These are phyloP conservation scores for Pyralis farinalis DNA, from an alignment of 2,888 invertebrate species.

Conservation along the genomic window DNA sequence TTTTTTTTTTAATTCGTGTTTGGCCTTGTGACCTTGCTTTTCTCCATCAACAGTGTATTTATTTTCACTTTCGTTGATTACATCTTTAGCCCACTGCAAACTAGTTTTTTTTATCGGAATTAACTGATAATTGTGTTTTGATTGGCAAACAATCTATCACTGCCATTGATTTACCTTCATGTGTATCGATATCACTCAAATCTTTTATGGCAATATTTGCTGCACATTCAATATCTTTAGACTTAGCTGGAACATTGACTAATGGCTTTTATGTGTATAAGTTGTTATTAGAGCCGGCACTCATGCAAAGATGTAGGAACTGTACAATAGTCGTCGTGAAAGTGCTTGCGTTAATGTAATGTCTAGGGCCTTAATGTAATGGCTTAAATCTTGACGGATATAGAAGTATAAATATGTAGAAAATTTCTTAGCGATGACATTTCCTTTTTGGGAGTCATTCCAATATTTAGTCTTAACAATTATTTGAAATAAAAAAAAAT, in stretches of 20 bases:
- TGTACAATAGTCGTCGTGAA: constrained; percentile 39
- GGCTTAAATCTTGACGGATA: constrained; percentile 3
- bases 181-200: constrained; percentile 25
- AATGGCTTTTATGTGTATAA: constrained; percentile 24
- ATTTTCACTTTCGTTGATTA: constrained; percentile 14
- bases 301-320: constrained; percentile 29
- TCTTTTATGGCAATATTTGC: constrained; percentile 32
- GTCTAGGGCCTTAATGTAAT: constrained; percentile 31
- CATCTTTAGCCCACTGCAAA: background rate
- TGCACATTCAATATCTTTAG: constrained; percentile 28
- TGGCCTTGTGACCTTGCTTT: constrained; percentile 33
- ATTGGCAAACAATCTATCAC: constrained; percentile 23
- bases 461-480: no score
- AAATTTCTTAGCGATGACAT: no score
- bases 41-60: constrained; percentile 19
- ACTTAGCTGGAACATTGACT: constrained; percentile 28
- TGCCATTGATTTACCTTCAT: constrained; percentile 1
- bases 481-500: no score
- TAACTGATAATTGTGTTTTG: constrained; percentile 12
- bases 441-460: no score
- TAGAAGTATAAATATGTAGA: background rate
- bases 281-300: constrained; percentile 17
- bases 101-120: constrained; percentile 1
- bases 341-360: constrained; percentile 38
- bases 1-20: constrained; percentile 25